Evolutionary conservation across 2,797 vertebrate genomes (phyloP).

Genomic region (Clarias pachynema): DNA sequence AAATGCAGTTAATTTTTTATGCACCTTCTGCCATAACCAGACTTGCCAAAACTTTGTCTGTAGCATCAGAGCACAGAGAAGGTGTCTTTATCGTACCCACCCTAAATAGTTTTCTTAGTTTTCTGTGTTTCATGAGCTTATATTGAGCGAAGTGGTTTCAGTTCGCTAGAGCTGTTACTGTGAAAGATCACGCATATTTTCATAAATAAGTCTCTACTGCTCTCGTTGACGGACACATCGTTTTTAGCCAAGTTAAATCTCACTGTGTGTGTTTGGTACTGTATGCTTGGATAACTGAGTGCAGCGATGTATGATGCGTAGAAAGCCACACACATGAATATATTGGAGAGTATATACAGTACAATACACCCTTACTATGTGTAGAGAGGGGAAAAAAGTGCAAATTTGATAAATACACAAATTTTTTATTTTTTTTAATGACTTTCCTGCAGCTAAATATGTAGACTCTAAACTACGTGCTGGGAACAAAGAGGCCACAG

Average conservation of each 20-base stretch:
- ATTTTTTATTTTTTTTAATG: neutral
- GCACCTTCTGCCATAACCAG: neutral
- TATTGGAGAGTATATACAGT: neutral
- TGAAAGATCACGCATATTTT: neutral
- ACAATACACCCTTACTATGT: neutral
- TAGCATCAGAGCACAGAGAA: neutral
- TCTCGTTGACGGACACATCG: neutral
- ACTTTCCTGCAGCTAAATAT: constrained; percentile 85
- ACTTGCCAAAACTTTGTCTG: neutral
- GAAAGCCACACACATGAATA: no score
- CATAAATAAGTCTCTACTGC: neutral
- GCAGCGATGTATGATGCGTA: neutral
- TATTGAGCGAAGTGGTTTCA: neutral
- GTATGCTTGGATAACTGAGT: neutral
- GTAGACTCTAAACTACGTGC: constrained; percentile 97
- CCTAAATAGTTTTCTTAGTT: neutral
- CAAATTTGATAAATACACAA: neutral
- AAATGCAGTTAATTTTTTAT: neutral
- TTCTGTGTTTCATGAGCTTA: neutral
- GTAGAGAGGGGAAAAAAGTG: neutral
- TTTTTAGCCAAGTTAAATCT: neutral
- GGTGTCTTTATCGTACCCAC: neutral
- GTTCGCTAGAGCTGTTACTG: neutral
- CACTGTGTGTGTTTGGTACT: neutral
- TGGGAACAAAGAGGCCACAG: constrained; percentile 98